Conservation (phyloP, 1,140 invertebrate genomes). For the Coptotermes formosanus region DNA sequence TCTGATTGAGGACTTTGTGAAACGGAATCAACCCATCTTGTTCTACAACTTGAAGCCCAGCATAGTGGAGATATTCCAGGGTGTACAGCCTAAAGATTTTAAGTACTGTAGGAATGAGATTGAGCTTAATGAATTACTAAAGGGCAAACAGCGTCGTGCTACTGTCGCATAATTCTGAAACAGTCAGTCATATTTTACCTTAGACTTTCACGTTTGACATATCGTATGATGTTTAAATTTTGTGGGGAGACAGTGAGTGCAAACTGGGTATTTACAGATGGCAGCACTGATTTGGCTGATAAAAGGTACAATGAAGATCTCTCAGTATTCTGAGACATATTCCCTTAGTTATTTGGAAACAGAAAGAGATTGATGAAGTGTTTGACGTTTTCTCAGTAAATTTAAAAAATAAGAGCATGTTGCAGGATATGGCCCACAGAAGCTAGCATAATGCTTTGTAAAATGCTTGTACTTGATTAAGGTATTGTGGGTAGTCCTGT, state of each 20-base stretch:
- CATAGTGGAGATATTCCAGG: slow-evolving; percentile 65
- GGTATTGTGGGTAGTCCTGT: too few species aligned
- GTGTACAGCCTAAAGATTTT: slow-evolving; percentile 66
- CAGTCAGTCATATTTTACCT: neutral
- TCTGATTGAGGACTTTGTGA: slow-evolving; percentile 70
- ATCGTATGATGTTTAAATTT: neutral
- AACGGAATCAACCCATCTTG: slow-evolving; percentile 67
- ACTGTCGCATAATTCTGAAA: neutral
- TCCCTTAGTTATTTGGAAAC: too few species aligned
- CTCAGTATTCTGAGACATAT: too few species aligned
- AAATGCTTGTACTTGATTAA: too few species aligned
- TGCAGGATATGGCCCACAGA: too few species aligned
- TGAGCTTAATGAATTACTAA: slow-evolving; percentile 62
- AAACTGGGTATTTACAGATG: neutral
- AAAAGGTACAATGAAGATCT: too few species aligned
- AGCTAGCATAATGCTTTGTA: too few species aligned
- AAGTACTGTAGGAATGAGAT: slow-evolving; percentile 60
- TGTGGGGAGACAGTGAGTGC: neutral
- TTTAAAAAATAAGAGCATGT: too few species aligned
- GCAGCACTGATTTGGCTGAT: too few species aligned
- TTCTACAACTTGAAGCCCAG: slow-evolving; percentile 75
- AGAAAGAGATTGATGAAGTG: too few species aligned
- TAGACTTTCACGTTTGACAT: neutral
- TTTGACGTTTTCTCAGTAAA: too few species aligned
- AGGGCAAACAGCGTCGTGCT: slow-evolving; percentile 40